A percentile compares a stretch with the other conserved stretches of the same genome.
phyloP scores from a whole-genome alignment of 2,888 invertebrate genomes.

The Crocallis elinguaria region DNA sequence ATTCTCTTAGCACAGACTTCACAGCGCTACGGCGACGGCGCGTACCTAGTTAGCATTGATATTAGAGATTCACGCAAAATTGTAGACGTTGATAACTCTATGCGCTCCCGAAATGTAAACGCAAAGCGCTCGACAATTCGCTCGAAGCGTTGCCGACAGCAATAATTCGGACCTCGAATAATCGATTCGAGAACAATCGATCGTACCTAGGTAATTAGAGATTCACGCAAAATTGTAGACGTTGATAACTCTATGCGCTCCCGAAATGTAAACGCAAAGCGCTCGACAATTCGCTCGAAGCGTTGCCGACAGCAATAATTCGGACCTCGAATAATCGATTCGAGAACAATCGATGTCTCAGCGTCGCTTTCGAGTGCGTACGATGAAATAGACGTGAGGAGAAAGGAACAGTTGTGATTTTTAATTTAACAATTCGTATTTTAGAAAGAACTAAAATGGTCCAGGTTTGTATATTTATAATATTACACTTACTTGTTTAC shows the following conservation, averaged over 20 bases:
- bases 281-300: not conserved
- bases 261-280: not conserved
- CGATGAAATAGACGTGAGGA: not conserved
- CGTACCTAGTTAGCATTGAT: too few species aligned
- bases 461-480: too few species aligned
- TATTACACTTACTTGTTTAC: too few species aligned
- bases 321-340: constrained; percentile 44
- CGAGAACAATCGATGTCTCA: constrained; percentile 39
- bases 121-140: not conserved
- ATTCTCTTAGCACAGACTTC: too few species aligned
- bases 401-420: constrained; percentile 3
- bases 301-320: constrained; percentile 35
- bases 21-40: too few species aligned
- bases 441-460: too few species aligned
- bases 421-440: not conserved
- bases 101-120: not conserved
- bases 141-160: constrained; percentile 5
- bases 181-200: constrained; percentile 46
- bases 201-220: too few species aligned
- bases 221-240: too few species aligned
- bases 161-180: constrained; percentile 43
- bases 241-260: too few species aligned
- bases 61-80: too few species aligned
- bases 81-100: too few species aligned
- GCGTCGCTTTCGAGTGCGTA: not conserved